Base-by-base conservation (phyloP, 2,113 vertebrate species). In the Megaleporinus macrocephalus region DNA sequence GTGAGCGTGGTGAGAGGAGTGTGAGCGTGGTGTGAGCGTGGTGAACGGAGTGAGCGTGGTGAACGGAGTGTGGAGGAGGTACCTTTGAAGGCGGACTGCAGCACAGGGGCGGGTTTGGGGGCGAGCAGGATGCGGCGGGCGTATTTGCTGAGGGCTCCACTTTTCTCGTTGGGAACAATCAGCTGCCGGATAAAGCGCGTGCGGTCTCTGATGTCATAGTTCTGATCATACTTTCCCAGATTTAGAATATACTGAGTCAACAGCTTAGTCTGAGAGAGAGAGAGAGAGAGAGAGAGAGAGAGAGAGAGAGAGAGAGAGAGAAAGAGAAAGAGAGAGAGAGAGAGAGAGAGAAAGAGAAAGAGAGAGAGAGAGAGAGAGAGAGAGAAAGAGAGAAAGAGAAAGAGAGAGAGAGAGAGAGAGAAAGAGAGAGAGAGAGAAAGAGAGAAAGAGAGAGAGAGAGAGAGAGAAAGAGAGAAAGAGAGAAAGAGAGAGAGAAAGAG, bases 161-260 rank as follows among this genome's bases (percentile, higher is more conserved):
- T 97, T 93, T 97, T 98, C 91, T 98, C 97, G 82, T 92, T 97
- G 81, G 97, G 98, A 92, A 99, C 97, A 82, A 99, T 99, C 91
- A 99, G 97, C 94, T 99, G 98, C 80, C 97, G 95, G 89, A 99
- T 97, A 93, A 99, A 99, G 91, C 98, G 96, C 36, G 98, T 98
- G 87, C 97, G 96, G 94, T 99, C 98, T 93, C 98, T 93, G 93
- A 99, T 99, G 91, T 99, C 98, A 72, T 99, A 99, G 96, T 95
- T 99, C 93, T 96, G 97, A 95, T 99, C 98, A 86, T 99, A 99
- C 89, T 97, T 99, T 90, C 96, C 95, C 82, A 99, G 95, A 92
- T 98, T 99, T 91, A 99, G 95, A 93, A 99, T 96, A 80, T 99
- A 99, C 95, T 99, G 98, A 89, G 97, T 98, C 94, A 98, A 94